Percentiles rank a stretch among this genome's conserved stretches.
Evolutionary conservation across 2,113 vertebrate species (phyloP).

Genomic region (Morone saxatilis): DNA sequence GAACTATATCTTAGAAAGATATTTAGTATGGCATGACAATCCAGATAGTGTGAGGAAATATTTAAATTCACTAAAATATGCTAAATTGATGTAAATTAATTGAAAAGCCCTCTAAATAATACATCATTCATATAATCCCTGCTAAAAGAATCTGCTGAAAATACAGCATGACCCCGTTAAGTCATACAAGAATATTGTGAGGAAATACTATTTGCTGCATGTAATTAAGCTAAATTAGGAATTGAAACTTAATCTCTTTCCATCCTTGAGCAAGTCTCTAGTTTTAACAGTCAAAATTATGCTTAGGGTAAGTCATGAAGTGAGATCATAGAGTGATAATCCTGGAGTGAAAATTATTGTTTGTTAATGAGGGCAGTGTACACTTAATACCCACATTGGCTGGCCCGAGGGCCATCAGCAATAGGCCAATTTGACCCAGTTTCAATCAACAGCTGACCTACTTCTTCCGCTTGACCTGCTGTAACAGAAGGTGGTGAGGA

Average conservation of each 20-base stretch:
- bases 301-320: conserved; percentile 27
- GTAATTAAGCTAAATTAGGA: not conserved
- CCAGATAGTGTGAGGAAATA: not conserved
- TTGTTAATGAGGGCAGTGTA: conserved; percentile 60
- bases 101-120: not conserved
- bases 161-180: not conserved
- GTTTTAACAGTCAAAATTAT: conserved; percentile 28
- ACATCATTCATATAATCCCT: not conserved
- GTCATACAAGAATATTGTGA: not conserved
- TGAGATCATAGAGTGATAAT: conserved; percentile 43
- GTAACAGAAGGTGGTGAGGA: conserved; percentile 6
- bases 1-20: not conserved
- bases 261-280: conserved; percentile 10
- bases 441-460: conserved; percentile 74
- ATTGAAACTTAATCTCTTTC: conserved; percentile 40
- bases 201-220: not conserved
- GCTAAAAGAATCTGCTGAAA: not conserved
- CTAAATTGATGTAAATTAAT: not conserved
- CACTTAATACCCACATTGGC: conserved; percentile 44
- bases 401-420: conserved; percentile 45
- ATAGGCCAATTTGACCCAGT: conserved; percentile 59
- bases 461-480: conserved; percentile 76
- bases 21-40: not conserved
- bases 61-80: not conserved
- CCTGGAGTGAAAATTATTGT: conserved; percentile 59